These are phyloP conservation scores for Crossocerus cetratus DNA, from an alignment of 2,888 invertebrate species.

Conservation along the genomic window DNA sequence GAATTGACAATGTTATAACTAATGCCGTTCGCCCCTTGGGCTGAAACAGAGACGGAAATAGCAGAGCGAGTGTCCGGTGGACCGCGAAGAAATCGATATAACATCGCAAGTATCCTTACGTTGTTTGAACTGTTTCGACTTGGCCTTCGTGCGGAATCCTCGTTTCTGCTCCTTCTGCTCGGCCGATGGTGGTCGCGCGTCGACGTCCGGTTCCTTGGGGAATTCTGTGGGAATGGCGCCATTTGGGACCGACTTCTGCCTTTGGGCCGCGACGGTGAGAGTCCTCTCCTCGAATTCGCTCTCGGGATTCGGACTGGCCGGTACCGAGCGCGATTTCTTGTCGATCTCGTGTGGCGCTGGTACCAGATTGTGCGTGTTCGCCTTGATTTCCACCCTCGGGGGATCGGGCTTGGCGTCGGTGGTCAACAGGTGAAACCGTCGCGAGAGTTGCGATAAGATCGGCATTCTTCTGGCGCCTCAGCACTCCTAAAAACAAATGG, in stretches of 20 bases:
- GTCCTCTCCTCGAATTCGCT: not conserved
- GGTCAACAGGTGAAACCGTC: slow-evolving; percentile 77
- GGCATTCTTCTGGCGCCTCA: slow-evolving; percentile 53
- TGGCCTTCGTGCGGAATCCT: slow-evolving; percentile 39
- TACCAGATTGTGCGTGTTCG: slow-evolving; percentile 46
- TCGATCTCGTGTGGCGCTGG: slow-evolving; percentile 6
- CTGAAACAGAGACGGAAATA: slow-evolving; percentile 22
- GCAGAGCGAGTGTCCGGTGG: not conserved
- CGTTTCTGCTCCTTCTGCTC: slow-evolving; percentile 31
- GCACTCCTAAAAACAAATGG: slow-evolving; percentile 12
- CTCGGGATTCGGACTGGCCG: slow-evolving; percentile 1
- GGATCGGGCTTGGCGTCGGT: slow-evolving; percentile 79
- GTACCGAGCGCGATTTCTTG: slow-evolving; percentile 5
- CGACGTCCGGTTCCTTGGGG: not conserved
- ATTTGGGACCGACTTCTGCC: slow-evolving; percentile 21
- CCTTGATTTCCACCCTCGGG: slow-evolving; percentile 72
- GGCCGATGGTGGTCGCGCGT: slow-evolving; percentile 12
- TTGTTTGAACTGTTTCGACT: slow-evolving; percentile 35
- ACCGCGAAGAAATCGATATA: not conserved
- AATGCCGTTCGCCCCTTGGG: slow-evolving; percentile 50
- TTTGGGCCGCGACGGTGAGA: slow-evolving; percentile 4
- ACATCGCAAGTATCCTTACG: slow-evolving; percentile 29
- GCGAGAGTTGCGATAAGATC: slow-evolving; percentile 71
- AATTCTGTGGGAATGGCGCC: slow-evolving; percentile 18
- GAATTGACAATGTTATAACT: slow-evolving; percentile 71